These are phyloP conservation scores for Drosophila saltans DNA, from an alignment of 1,140 invertebrate species.

Conservation along the genomic window DNA sequence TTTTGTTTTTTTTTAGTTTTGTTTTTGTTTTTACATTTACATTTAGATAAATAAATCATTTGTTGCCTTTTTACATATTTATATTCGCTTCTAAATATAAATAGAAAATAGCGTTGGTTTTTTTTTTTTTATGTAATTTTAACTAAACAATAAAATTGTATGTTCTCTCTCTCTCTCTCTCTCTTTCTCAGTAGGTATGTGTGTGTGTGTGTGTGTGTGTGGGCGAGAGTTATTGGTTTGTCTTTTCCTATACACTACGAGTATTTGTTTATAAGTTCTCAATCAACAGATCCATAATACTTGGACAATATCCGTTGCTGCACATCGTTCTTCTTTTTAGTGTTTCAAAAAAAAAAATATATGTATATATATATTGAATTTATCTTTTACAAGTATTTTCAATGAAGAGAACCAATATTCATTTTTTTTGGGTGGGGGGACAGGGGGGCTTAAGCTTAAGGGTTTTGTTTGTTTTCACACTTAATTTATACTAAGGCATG, in stretches of 20 bases:
- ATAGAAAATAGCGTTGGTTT: conserved; percentile 42
- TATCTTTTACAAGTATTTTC: conserved; percentile 6
- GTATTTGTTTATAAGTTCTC: conserved; percentile 55
- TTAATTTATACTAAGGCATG: conserved; percentile 64
- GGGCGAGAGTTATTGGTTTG: conserved; percentile 21
- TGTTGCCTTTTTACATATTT: conserved; percentile 53
- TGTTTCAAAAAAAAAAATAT: not conserved
- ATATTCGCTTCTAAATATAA: conserved; percentile 60
- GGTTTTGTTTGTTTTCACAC: conserved; percentile 26
- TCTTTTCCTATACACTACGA: conserved; percentile 65
- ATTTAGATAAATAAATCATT: conserved; percentile 31
- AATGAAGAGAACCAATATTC: conserved; percentile 34
- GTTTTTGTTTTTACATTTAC: conserved; percentile 51
- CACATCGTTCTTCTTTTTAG: not conserved
- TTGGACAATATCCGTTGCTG: conserved; percentile 36
- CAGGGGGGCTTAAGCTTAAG: conserved; percentile 45
- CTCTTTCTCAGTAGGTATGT: not conserved
- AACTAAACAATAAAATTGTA: conserved; percentile 19
- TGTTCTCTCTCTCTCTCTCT: not conserved
- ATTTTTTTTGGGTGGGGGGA: not conserved
- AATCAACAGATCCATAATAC: conserved; percentile 56
- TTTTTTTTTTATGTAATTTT: conserved; percentile 18
- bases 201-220: conserved; percentile 1
- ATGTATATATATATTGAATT: not conserved
- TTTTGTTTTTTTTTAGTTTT: conserved; percentile 19